Percentiles rank a stretch among this genome's conserved stretches.
Evolutionary conservation across 2,888 invertebrate genomes (phyloP).

Genomic region (Tinea semifulvella): DNA sequence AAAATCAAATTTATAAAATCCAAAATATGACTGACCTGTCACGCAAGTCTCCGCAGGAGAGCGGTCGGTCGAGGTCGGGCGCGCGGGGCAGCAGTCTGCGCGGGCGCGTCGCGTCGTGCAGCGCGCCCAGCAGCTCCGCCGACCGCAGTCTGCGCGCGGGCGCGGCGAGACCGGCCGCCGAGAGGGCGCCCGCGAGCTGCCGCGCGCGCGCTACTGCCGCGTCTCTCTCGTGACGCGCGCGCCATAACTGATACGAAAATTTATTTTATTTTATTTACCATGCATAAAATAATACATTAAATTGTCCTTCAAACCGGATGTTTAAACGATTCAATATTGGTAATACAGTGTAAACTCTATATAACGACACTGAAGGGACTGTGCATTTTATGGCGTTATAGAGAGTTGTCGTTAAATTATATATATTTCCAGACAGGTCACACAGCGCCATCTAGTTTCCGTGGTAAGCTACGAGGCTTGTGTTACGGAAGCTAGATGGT

Average conservation of each 20-base stretch:
- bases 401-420: too few relatives aligned
- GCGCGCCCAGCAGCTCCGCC: constrained; percentile 64
- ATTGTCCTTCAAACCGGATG: too few relatives aligned
- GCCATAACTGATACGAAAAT: constrained; percentile 71
- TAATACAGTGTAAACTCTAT: too few relatives aligned
- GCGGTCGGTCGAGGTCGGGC: constrained; percentile 40
- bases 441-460: too few relatives aligned
- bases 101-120: constrained; percentile 65
- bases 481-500: too few relatives aligned
- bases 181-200: constrained; percentile 86
- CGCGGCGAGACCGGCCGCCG: constrained; percentile 82
- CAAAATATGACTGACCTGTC: constrained; percentile 41
- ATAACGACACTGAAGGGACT: too few relatives aligned
- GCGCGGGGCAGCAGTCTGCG: constrained; percentile 30
- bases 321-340: too few relatives aligned
- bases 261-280: neutral
- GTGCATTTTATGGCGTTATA: too few relatives aligned
- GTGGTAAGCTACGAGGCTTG: too few relatives aligned
- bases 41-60: constrained; percentile 57
- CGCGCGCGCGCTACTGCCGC: constrained; percentile 85
- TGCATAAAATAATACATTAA: too few relatives aligned
- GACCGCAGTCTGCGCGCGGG: constrained; percentile 74
- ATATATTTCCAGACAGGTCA: too few relatives aligned
- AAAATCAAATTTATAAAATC: too few relatives aligned
- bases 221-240: constrained; percentile 90